Evolutionary conservation across 2,888 invertebrate genomes (phyloP), one percentile per base, ranked within the genome.

Genomic region (Nyleta sp.): DNA sequence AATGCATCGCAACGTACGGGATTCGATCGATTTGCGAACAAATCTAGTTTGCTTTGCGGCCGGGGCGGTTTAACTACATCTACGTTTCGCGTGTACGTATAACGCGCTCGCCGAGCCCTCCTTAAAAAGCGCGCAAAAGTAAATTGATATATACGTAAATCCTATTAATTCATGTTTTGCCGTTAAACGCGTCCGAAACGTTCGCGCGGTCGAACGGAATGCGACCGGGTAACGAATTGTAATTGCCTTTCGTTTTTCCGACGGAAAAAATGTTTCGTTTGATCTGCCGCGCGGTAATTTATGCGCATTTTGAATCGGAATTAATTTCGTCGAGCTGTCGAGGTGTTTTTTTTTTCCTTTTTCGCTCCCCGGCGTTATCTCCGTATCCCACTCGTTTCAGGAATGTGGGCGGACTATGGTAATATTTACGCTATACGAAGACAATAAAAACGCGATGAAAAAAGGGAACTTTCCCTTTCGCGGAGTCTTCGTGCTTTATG

Each of bases 11-110:
- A 73, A 68, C 57, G 68, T 64, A 24, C 73, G 52, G 59, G 50
- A 73, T 78, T 68, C 64, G 67, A 78, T 78, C 78, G 60, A 78
- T 78, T 78, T 68, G 59, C 44, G 78, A 78, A 72, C 77, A 78
- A 78, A 78, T 78, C 62, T 71, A 62, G 72, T 78, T 78, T 73
- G 72, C 72, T 78, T 78, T 78, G 78, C 57, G 62, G 77, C 46
- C 57, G 38, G 59, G 35, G 73, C 18, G 73, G 78, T 78, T 68
- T 57, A 68, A 64, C 68, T 73, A 68, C 78, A 73, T 62, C 55
- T 48, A 52, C 67, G 50, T 28, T 73, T 24, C 22, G 18, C 31
- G 64, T 48, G 40, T 55, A 40, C 20, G 44, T 65, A 53, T 50
- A 62, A 67, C 44, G 59, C 48, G 42, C 17, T 62, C 38, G 33